Evolutionary conservation across 2,888 invertebrate species (phyloP).

Genomic region (Pterostichus niger): DNA sequence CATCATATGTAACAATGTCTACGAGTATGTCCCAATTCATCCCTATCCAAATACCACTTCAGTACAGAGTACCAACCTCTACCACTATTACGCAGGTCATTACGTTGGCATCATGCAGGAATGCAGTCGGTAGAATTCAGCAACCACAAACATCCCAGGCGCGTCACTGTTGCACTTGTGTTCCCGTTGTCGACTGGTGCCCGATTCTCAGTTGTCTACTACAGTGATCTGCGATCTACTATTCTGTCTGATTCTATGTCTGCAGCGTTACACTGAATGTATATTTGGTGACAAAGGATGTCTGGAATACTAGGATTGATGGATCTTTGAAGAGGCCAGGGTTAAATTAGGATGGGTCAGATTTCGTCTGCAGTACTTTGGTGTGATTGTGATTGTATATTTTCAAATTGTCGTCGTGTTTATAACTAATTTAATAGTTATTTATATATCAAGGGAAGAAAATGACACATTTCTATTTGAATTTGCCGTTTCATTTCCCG

Average conservation of each 20-base stretch:
- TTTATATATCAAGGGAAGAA: too few species aligned
- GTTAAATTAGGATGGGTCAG: too few species aligned
- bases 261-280: neutral
- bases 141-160: conserved; percentile 7
- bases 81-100: conserved; percentile 35
- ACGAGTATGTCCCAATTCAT: neutral
- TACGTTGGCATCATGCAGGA: conserved; percentile 21
- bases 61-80: neutral
- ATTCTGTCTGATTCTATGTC: neutral
- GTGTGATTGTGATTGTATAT: too few species aligned
- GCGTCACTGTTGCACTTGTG: conserved; percentile 42
- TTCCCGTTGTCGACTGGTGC: neutral
- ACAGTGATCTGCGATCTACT: neutral
- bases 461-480: too few species aligned
- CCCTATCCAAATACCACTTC: conserved; percentile 9
- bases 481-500: too few species aligned
- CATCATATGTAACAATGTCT: conserved; percentile 3
- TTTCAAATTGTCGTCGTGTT: too few species aligned
- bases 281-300: neutral
- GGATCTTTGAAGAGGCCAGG: neutral
- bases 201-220: neutral
- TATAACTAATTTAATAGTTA: too few species aligned
- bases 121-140: conserved; percentile 27
- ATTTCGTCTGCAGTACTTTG: too few species aligned
- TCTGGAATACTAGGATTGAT: neutral